phyloP scores from a whole-genome alignment of 2,888 invertebrate genomes.

The Sepioteuthis lessoniana region DNA sequence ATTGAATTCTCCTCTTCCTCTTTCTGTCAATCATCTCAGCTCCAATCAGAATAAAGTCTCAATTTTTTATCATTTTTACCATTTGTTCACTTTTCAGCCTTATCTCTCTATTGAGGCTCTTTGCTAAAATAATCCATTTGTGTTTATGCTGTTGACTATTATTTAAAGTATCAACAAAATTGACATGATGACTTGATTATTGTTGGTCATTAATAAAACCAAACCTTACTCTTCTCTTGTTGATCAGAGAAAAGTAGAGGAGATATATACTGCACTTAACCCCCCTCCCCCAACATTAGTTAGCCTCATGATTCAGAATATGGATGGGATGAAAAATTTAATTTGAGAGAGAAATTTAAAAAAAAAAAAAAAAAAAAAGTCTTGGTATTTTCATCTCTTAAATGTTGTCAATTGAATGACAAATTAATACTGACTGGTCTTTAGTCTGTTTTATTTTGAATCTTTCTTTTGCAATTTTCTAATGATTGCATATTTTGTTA shows the following conservation, averaged over 20 bases:
- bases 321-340: constrained; percentile 2
- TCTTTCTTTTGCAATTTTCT: background rate
- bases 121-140: background rate
- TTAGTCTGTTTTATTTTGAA: background rate
- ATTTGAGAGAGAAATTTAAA: too few relatives aligned
- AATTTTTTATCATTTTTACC: background rate
- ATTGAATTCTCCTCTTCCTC: too few relatives aligned
- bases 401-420: background rate
- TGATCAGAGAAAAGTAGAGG: background rate
- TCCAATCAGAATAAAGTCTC: background rate
- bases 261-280: background rate
- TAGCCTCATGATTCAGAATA: background rate
- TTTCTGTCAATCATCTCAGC: background rate
- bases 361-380: background rate
- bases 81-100: background rate
- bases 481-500: background rate
- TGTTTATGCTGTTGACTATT: background rate
- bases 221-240: background rate
- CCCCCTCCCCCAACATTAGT: background rate
- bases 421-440: background rate
- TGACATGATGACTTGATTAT: constrained; percentile 17
- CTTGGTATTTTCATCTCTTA: background rate
- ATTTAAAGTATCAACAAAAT: background rate
- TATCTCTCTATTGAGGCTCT: background rate
- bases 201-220: background rate